Evolutionary conservation across 1,140 invertebrate species (phyloP).

Genomic region (Stegodyphus mimosarum): DNA sequence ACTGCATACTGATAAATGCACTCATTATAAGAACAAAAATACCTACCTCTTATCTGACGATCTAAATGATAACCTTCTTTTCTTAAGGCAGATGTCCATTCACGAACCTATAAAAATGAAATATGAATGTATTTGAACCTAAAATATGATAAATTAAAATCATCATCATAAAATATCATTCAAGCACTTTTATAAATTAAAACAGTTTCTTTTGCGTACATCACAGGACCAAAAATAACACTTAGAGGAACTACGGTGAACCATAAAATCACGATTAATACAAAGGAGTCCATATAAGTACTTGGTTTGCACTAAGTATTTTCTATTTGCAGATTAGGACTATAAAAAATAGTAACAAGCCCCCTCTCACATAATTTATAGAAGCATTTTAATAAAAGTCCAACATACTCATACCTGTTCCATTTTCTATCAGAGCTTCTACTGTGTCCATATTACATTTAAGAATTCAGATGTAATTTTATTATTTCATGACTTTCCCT

Average conservation of each 20-base stretch:
- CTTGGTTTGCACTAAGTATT: not conserved
- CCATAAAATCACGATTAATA: not conserved
- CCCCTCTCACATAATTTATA: too few species aligned
- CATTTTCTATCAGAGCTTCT: too few species aligned
- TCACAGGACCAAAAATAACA: not conserved
- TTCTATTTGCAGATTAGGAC: not conserved
- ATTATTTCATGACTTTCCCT: too few species aligned
- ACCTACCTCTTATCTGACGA: slow-evolving; percentile 85
- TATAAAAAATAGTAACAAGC: too few species aligned
- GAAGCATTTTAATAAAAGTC: too few species aligned
- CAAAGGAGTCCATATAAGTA: not conserved
- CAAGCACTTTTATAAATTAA: not conserved
- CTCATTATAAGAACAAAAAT: too few species aligned
- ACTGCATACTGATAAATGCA: too few species aligned
- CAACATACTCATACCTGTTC: too few species aligned
- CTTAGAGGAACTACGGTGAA: not conserved
- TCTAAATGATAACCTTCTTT: slow-evolving; percentile 94
- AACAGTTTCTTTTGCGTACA: too few species aligned
- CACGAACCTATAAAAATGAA: slow-evolving; percentile 80
- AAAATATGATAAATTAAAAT: slow-evolving; percentile 3
- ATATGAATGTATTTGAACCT: slow-evolving; percentile 23
- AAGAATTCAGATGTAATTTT: too few species aligned
- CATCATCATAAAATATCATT: not conserved
- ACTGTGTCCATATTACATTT: too few species aligned
- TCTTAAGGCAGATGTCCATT: slow-evolving; percentile 92